Base-by-base conservation (phyloP, 2,797 vertebrate species). In the Cercopithecus petaurista region DNA sequence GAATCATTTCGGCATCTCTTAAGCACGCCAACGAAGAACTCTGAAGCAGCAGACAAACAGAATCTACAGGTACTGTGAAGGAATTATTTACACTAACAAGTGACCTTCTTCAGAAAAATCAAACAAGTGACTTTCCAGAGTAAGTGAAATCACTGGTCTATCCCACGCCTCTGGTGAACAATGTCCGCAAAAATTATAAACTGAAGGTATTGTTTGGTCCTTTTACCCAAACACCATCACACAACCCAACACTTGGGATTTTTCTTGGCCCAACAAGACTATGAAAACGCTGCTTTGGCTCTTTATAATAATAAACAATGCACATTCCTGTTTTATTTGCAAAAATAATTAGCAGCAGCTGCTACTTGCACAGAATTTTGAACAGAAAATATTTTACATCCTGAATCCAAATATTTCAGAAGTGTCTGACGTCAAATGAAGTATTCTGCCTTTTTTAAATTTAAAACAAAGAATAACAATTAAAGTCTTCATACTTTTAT, bases 391-490 rank as follows among this genome's bases (percentile, higher is more conserved):
- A 55, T 90, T 95, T 76, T 17, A 97, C 96, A 93, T 14, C 17
- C 48, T 87, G 76, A 93, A 88, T 43, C 89, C 92, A 85, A 96
- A 50, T 50, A 76, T 26, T 88, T 36, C 72, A 92, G 85, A 61
- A 87, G 46, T 43, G 88, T 55, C 48, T 90, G n/a, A 55, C 41
- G 61, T 33, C 95, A 79, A 79, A 93, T 72, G 75, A 90, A 96
- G 77, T 46, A 79, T 61, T 96, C 73, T n/a, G 48, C 50, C 46
- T 97, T 97, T 90, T 86, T 90, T 73, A 36, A 95, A 97, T 92
- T 97, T 93, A 98, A 97, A 97, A 90, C 80, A 88, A 57, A 26
- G n/a, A 87, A 59, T 57, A 98, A 89, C 61, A 97, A 98, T 95
- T 96, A 97, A 48, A 89, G 61, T 94, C 88, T 57, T 33, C 76